These are phyloP conservation scores for Pterois miles DNA, from an alignment of 2,797 vertebrate genomes.

Conservation along the genomic window DNA sequence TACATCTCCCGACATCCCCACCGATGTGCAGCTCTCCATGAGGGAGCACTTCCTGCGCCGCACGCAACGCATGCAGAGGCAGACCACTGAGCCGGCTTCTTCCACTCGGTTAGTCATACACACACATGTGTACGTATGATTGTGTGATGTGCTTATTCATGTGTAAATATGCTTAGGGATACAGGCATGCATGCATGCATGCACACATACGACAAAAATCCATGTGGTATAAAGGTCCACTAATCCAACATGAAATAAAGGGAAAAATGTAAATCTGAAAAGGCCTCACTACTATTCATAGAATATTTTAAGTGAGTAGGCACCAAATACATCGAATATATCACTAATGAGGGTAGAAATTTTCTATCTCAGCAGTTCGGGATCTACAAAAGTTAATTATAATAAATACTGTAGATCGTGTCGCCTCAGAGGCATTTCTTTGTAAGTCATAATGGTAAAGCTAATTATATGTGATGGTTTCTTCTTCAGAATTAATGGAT, in stretches of 20 bases:
- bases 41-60: conserved; percentile 94
- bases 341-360: conserved; percentile 13
- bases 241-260: conserved; percentile 3
- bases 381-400: conserved; percentile 39
- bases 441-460: conserved; percentile 33
- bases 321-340: neutral
- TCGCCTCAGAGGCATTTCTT: conserved; percentile 21
- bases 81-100: conserved; percentile 94
- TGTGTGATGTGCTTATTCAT: conserved; percentile 3
- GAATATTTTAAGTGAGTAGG: neutral
- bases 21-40: conserved; percentile 98
- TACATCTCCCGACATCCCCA: conserved; percentile 96
- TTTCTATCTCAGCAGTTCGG: conserved; percentile 2
- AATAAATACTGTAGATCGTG: conserved; percentile 28
- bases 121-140: neutral
- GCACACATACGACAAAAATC: neutral
- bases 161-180: conserved; percentile 13
- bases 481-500: conserved; percentile 47
- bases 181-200: neutral
- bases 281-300: neutral
- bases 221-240: neutral
- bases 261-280: conserved; percentile 5
- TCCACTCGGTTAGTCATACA: conserved; percentile 89
- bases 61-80: conserved; percentile 92
- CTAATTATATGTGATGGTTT: conserved; percentile 44